These are phyloP conservation scores for Blennius ocellaris DNA, from an alignment of 2,113 vertebrate genomes.

Conservation along the genomic window DNA sequence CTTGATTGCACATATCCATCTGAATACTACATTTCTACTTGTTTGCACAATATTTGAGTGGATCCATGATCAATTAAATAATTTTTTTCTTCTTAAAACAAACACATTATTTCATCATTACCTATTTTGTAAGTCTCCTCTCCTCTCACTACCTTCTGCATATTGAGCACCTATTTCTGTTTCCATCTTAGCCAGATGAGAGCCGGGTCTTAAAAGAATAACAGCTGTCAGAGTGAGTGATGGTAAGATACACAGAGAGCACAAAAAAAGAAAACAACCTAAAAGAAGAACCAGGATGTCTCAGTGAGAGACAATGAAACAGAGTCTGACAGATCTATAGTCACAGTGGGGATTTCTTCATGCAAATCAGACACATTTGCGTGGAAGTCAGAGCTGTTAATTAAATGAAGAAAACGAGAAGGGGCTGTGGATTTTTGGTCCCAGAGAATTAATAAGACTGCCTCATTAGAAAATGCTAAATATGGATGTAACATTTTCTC, in stretches of 20 bases:
- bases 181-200: constrained; percentile 6
- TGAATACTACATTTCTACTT: constrained; percentile 4
- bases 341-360: constrained; percentile 17
- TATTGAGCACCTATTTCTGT: constrained; percentile 32
- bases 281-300: constrained; percentile 58
- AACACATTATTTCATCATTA: too few relatives aligned
- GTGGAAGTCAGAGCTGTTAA: constrained; percentile 37
- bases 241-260: constrained; percentile 14
- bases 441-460: constrained; percentile 49
- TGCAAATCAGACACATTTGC: constrained; percentile 12
- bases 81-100: too few relatives aligned
- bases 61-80: too few relatives aligned
- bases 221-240: constrained; percentile 15
- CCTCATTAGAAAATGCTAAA: constrained; percentile 65
- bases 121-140: too few relatives aligned
- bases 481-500: constrained; percentile 53
- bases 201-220: constrained; percentile 20
- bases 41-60: neutral
- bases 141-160: too few relatives aligned
- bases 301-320: constrained; percentile 30
- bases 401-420: constrained; percentile 40
- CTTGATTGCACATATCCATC: constrained; percentile 14
- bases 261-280: constrained; percentile 2
- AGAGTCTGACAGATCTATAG: constrained; percentile 9
- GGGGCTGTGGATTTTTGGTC: constrained; percentile 1